Evolutionary conservation across 2,888 invertebrate species (phyloP).

Genomic region (Epirrita christyi): DNA sequence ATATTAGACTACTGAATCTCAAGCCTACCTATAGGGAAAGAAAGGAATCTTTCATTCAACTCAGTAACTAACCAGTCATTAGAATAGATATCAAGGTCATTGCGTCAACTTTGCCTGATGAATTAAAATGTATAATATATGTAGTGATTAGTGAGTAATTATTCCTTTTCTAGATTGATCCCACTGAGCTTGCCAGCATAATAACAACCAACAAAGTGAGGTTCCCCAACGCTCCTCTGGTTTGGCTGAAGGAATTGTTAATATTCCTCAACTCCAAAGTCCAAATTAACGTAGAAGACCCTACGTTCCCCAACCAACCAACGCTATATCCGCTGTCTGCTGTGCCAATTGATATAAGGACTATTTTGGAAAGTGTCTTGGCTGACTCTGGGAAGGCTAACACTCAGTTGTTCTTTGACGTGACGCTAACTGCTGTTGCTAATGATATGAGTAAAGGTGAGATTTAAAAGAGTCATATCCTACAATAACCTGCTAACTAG

Average conservation of each 20-base stretch:
- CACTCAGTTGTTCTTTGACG: conserved; percentile 88
- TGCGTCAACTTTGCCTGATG: too few species aligned
- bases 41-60: too few species aligned
- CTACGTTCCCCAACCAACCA: conserved; percentile 83
- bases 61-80: too few species aligned
- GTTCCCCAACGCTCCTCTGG: conserved; percentile 88
- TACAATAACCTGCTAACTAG: too few species aligned
- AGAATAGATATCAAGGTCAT: too few species aligned
- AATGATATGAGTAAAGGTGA: conserved; percentile 89
- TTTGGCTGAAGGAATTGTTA: conserved; percentile 89
- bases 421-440: conserved; percentile 88
- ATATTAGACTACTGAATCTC: too few species aligned
- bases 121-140: too few species aligned
- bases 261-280: conserved; percentile 86
- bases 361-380: conserved; percentile 75
- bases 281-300: conserved; percentile 86
- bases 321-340: conserved; percentile 84
- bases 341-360: conserved; percentile 74
- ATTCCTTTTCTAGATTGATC: conserved; percentile 82
- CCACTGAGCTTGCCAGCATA: conserved; percentile 79
- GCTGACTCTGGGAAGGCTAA: conserved; percentile 86
- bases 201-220: conserved; percentile 85
- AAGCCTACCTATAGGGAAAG: too few species aligned
- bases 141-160: not conserved
- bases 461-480: conserved; percentile 16